These are phyloP conservation scores for Aegotheles bennettii DNA, from an alignment of 2,113 vertebrate genomes.

Conservation along the genomic window DNA sequence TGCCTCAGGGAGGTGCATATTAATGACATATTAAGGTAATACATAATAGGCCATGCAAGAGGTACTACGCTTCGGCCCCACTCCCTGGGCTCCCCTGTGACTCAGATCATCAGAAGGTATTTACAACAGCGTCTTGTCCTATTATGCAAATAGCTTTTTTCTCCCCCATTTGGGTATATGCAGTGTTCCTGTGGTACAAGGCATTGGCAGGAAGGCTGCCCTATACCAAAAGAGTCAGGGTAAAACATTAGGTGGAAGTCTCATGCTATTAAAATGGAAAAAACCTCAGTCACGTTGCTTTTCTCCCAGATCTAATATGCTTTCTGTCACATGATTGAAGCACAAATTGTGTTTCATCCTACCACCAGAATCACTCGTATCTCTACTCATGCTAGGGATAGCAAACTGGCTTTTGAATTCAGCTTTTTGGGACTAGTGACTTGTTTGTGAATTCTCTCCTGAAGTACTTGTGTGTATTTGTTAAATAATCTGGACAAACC, in stretches of 20 bases:
- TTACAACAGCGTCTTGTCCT: background rate
- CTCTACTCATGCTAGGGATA: background rate
- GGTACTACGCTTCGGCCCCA: background rate
- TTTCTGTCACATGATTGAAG: background rate
- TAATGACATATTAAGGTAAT: background rate
- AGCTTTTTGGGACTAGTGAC: background rate
- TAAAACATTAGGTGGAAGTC: background rate
- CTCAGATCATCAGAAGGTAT: background rate
- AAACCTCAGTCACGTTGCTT: background rate
- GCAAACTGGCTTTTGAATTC: background rate
- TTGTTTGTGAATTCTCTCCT: background rate
- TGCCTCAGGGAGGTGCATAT: background rate
- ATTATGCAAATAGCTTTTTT: background rate
- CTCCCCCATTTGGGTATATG: background rate
- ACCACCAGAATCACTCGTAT: background rate
- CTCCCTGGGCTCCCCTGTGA: background rate
- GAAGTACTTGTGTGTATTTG: background rate
- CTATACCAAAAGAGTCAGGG: background rate
- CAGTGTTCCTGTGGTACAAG: accelerated
- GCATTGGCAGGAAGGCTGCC: background rate
- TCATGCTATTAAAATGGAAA: background rate
- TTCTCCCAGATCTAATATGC: background rate
- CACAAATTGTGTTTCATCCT: slow-evolving; percentile 1
- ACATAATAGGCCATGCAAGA: background rate
- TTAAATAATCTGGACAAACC: slow-evolving; percentile 32